Conservation (phyloP, 2,113 vertebrate genomes). For the Grus americana region DNA sequence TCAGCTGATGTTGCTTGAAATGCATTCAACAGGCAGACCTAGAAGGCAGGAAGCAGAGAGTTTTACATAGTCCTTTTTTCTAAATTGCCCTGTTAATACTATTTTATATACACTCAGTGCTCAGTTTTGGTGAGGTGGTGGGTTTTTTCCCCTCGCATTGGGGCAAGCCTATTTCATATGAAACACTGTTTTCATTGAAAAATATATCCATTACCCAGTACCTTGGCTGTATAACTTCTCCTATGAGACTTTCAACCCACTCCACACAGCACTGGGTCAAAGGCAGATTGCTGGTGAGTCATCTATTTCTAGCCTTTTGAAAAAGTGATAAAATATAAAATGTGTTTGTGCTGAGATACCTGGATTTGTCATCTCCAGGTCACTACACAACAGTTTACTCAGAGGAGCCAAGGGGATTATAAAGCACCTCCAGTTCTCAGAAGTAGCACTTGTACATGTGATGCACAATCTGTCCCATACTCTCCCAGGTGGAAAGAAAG, state of each 20-base stretch:
- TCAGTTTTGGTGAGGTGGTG: neutral
- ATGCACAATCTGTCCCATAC: neutral
- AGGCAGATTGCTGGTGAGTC: neutral
- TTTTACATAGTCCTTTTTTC: neutral
- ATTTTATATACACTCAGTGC: neutral
- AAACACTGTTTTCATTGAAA: neutral
- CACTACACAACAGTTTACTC: neutral
- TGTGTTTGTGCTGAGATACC: neutral
- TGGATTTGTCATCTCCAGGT: neutral
- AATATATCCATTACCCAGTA: neutral
- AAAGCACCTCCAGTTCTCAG: neutral
- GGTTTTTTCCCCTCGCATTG: rapidly evolving
- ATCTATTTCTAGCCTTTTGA: slow-evolving; percentile 1
- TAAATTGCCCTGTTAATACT: neutral
- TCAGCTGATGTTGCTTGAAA: slow-evolving; percentile 26
- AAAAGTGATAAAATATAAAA: slow-evolving; percentile 29
- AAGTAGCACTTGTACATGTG: neutral
- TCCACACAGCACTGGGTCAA: neutral
- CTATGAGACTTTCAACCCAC: neutral
- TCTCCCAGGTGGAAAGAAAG: neutral
- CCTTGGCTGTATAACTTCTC: neutral
- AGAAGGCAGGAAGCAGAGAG: neutral
- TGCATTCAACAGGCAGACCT: neutral
- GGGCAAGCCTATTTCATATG: neutral
- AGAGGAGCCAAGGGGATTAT: neutral